A percentile compares a stretch with the other conserved stretches of the same genome.
These are phyloP conservation scores for Scaptomyza caliginosa DNA, from an alignment of 2,888 invertebrate genomes.

Conservation along the genomic window DNA sequence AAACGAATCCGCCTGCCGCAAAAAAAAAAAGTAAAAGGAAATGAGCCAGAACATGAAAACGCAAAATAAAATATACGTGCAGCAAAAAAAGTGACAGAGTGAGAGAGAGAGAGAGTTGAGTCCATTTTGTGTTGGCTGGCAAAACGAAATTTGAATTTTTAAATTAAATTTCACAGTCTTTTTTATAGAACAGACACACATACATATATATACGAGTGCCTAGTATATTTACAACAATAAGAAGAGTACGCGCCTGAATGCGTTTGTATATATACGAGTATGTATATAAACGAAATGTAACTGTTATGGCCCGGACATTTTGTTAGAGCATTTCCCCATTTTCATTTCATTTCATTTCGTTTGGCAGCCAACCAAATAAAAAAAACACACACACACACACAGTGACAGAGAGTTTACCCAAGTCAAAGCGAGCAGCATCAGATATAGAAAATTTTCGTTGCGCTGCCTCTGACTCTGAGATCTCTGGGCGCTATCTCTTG, in stretches of 20 bases:
- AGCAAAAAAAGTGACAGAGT: not conserved
- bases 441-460: slow-evolving; percentile 75
- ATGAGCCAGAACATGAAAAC: slow-evolving; percentile 51
- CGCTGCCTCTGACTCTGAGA: slow-evolving; percentile 53
- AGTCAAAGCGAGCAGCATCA: slow-evolving; percentile 66
- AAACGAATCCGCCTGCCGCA: slow-evolving; percentile 34
- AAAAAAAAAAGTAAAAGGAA: slow-evolving; percentile 52
- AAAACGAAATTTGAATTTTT: slow-evolving; percentile 70
- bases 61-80: slow-evolving; percentile 11
- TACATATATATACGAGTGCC: too few relatives aligned
- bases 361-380: slow-evolving; percentile 23
- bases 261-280: not conserved
- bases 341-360: slow-evolving; percentile 36
- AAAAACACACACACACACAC: slow-evolving; percentile 9
- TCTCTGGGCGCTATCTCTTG: slow-evolving; percentile 74
- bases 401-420: slow-evolving; percentile 41
- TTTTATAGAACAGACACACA: too few relatives aligned
- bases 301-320: slow-evolving; percentile 69
- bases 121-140: slow-evolving; percentile 22
- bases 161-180: slow-evolving; percentile 71
- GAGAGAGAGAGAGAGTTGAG: slow-evolving; percentile 27
- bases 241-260: slow-evolving; percentile 1
- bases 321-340: slow-evolving; percentile 31
- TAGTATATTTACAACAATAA: slow-evolving; percentile 11
- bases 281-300: slow-evolving; percentile 58